These are phyloP conservation scores for Columbina picui DNA, from an alignment of 2,113 vertebrate genomes.

Conservation along the genomic window DNA sequence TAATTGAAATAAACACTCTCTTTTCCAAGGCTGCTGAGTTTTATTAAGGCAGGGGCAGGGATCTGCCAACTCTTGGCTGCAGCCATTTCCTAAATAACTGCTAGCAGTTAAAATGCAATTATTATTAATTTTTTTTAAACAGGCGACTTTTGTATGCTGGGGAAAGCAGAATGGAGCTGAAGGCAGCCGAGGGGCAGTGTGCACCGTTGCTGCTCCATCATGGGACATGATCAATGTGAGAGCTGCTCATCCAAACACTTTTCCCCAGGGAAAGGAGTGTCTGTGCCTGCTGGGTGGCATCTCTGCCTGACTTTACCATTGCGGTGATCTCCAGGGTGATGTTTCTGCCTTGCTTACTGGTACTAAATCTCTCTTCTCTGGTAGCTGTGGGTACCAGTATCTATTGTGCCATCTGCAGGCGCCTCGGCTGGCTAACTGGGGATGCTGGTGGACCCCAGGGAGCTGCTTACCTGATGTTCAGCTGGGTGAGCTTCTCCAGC, in stretches of 20 bases:
- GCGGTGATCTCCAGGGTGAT: not conserved
- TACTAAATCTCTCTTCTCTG: not conserved
- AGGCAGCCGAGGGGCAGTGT: not conserved
- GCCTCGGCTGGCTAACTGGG: not conserved
- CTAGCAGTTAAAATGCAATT: conserved; percentile 66
- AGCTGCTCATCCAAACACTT: accelerated
- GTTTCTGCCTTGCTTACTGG: not conserved
- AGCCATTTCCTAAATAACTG: conserved; percentile 71
- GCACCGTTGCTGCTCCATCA: not conserved
- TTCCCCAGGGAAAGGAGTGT: accelerated
- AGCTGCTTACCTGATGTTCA: conserved; percentile 89
- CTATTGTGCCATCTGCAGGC: not conserved
- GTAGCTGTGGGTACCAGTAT: not conserved
- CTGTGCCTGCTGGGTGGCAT: not conserved
- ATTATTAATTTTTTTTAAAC: not conserved
- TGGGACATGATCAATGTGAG: accelerated
- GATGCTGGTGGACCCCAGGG: not conserved
- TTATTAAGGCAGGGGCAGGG: conserved; percentile 67
- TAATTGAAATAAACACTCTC: conserved; percentile 72
- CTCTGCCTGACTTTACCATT: not conserved
- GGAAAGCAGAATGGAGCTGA: not conserved
- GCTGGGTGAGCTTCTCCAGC: conserved; percentile 91
- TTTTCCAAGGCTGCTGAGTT: conserved; percentile 65
- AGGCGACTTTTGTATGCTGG: not conserved
- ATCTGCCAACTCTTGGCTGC: conserved; percentile 68